Evolutionary conservation across 2,888 invertebrate genomes (phyloP).

Genomic region (Agapostemon virescens): DNA sequence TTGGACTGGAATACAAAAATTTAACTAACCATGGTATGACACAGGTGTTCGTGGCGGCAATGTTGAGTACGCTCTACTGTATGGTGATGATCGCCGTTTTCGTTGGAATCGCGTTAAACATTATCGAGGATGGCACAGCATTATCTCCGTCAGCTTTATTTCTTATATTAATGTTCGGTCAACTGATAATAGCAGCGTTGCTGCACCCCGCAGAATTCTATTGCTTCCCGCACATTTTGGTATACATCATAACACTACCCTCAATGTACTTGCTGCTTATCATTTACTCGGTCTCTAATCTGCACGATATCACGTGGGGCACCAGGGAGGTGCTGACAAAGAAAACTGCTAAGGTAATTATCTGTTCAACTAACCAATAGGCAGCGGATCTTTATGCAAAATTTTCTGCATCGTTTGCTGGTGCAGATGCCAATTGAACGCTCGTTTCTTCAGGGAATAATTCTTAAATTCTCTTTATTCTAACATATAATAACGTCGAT

Average conservation of each 20-base stretch:
- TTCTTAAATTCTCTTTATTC: neutral
- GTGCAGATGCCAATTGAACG: too few species aligned
- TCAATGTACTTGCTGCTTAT: constrained; percentile 84
- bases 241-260: constrained; percentile 84
- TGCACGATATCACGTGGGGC: constrained; percentile 85
- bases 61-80: constrained; percentile 81
- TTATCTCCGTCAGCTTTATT: constrained; percentile 81
- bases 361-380: constrained; percentile 6
- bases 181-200: constrained; percentile 80
- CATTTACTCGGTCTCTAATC: constrained; percentile 84
- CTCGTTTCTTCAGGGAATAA: neutral
- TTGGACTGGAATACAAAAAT: neutral
- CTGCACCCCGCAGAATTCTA: constrained; percentile 81
- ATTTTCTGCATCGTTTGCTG: too few species aligned
- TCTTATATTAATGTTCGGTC: constrained; percentile 78
- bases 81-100: constrained; percentile 82
- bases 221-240: constrained; percentile 79
- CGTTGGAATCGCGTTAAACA: constrained; percentile 79
- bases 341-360: constrained; percentile 73
- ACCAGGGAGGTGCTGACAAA: constrained; percentile 82
- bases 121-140: constrained; percentile 77
- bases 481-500: too few species aligned
- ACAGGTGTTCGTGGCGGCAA: constrained; percentile 79
- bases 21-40: constrained; percentile 45
- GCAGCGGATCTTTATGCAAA: neutral